Base-by-base conservation (phyloP, 1,140 invertebrate species). In the Tenebrio molitor region DNA sequence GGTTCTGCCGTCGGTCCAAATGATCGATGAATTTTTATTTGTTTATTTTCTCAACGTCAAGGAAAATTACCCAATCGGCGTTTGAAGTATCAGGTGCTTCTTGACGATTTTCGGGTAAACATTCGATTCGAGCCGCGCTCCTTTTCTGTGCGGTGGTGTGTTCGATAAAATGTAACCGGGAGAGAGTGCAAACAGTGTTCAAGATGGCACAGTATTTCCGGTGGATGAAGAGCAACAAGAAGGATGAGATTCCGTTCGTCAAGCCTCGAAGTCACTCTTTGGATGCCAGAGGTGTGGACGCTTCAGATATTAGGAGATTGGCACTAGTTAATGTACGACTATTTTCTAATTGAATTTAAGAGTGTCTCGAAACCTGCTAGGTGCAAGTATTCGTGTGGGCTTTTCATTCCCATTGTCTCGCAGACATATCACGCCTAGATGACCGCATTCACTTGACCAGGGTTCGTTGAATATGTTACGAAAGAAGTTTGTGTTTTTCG, bases 191-290 rank as follows among this genome's bases (percentile, higher is more conserved):
- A 17, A 17, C n/a, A 25, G 50, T 58, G 50, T 15, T 14, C 19
- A 53, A 58, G 34, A 92, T 91, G 90, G 86, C 89, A 29, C 88
- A 88, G 71, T 92, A 91, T 79, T 91, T 91, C 78, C 86, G 88
- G 75, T 92, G 90, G 91, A 91, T 91, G 76, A 89, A 90, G 77
- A 81, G 85, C 78, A 63, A 85, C 81, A 88, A 89, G 81, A 86
- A 88, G 81, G 89, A 91, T 78, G 87, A 87, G 76, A 74, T 87
- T 62, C 84, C 85, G 73, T 84, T 86, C 65, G 81, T 86, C 50
- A 91, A 92, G 69, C 90, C 90, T 1, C 86, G 92, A 34, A 93
- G 92, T 81, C 86, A 91, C 62, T 94, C 92, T 6, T 83, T 95
- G 77, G 93, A 94, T 83, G 89, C 92, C 2, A 88, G 91, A 72